Evolutionary conservation across 2,888 invertebrate species (phyloP).

Genomic region (Trissonchulus latispiculum): DNA sequence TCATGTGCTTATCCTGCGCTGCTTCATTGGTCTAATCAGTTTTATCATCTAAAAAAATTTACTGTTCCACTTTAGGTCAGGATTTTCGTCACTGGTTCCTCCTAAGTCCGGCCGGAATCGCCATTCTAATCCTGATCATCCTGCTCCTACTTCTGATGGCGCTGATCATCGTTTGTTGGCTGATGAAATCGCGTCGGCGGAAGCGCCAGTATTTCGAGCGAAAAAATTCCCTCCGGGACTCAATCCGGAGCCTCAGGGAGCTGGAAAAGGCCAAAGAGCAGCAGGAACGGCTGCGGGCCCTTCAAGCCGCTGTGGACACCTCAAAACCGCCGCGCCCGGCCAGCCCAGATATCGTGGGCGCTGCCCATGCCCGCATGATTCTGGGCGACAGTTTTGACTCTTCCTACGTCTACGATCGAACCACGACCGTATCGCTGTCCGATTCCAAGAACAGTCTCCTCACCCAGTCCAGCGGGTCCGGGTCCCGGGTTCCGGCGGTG

Average conservation of each 20-base stretch:
- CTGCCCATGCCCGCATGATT: constrained; percentile 8
- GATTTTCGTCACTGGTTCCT: constrained; percentile 26
- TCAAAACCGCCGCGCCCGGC: neutral
- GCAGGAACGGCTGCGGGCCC: neutral
- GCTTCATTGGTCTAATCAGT: too few species aligned
- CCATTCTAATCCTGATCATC: constrained; percentile 41
- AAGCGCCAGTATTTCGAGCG: constrained; percentile 75
- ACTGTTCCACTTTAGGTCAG: constrained; percentile 3
- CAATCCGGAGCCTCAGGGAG: constrained; percentile 59
- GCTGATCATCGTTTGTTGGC: constrained; percentile 72
- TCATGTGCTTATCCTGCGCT: too few species aligned
- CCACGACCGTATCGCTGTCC: neutral
- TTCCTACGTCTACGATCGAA: neutral
- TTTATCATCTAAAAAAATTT: too few species aligned
- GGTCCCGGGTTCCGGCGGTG: neutral
- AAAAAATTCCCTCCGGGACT: constrained; percentile 81
- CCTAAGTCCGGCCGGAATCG: constrained; percentile 41
- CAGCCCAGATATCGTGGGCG: constrained; percentile 11
- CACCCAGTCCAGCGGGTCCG: neutral
- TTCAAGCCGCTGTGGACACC: neutral
- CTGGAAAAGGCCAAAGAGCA: constrained; percentile 18
- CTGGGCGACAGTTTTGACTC: neutral
- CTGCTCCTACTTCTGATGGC: constrained; percentile 59
- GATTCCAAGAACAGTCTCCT: neutral
- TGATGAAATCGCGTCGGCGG: constrained; percentile 77